Evolutionary conservation across 2,113 vertebrate species (phyloP), one percentile per base, ranked within the genome.

Genomic region (Ginglymostoma cirratum): DNA sequence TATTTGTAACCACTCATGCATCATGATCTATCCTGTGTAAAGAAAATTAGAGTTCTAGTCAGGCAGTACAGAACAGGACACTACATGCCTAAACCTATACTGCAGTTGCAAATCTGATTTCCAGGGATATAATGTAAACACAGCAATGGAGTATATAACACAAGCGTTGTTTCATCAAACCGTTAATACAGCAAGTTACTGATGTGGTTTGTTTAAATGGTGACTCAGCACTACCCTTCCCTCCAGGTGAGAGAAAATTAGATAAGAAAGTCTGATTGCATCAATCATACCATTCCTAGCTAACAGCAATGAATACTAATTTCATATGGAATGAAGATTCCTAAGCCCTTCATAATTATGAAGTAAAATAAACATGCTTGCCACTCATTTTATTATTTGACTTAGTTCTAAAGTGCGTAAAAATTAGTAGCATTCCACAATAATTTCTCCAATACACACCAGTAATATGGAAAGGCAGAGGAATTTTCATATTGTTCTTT

Each of bases 221-320:
- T 42, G 24, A 90, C 30, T 52, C 30, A 14, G 48, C 30, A 61
- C 27, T 90, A 34, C 52, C 87, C 27, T 52, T 45, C 23, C 30
- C 38, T 94, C n/a, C 23, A 94, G 67, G 23, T 70, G 93, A 70
- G 93, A 70, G 67, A 94, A 70, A 24, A 94, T 69, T 27, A 94
- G 66, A 34, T 27, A n/a, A 23, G 34, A 12, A 70, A 69, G 38
- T 27, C 65, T 24, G n/a, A 42, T 24, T 69, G 21, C 66, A 69
- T 70, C 38, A 94, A 45, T 70, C 42, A 70, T 94, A 27, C n/a
- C 69, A 69, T 24, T 5, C 65, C 15, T 2, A 69, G 67, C 93
- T 67, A 27, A 42, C 70, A 70, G 93, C 38, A 94, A 94, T 21
- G 21, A 24, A 70, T 23, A 45, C 8, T 42, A 94, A 70, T 94